These are phyloP conservation scores for Panopea generosa DNA, from an alignment of 2,888 invertebrate species.

Conservation along the genomic window DNA sequence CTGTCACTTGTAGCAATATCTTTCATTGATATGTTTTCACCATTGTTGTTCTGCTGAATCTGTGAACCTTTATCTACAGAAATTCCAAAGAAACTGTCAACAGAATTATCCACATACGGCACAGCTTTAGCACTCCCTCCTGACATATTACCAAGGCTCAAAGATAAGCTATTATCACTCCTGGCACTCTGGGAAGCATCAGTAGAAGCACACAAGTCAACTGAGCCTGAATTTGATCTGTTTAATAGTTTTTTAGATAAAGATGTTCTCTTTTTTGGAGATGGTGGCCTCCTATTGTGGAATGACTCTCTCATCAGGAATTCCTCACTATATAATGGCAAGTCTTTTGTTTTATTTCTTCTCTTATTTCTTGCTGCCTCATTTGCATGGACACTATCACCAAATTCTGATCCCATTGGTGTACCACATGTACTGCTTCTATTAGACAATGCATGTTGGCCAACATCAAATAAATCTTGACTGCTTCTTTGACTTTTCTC, in stretches of 20 bases:
- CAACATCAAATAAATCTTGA: not conserved
- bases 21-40: too few relatives aligned
- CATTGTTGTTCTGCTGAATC: too few relatives aligned
- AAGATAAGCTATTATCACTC: not conserved
- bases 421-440: slow-evolving; percentile 34
- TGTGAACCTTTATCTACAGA: too few relatives aligned
- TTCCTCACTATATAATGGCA: slow-evolving; percentile 36
- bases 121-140: not conserved
- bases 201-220: not conserved
- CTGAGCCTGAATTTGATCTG: slow-evolving; percentile 4
- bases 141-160: not conserved
- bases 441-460: slow-evolving; percentile 13
- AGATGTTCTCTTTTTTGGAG: slow-evolving; percentile 47
- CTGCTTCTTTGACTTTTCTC: not conserved
- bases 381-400: slow-evolving; percentile 13
- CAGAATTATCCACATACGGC: slow-evolving; percentile 31
- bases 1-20: too few relatives aligned
- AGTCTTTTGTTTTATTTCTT: slow-evolving; percentile 28
- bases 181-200: not conserved
- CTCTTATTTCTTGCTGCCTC: slow-evolving; percentile 47
- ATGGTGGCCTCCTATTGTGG: slow-evolving; percentile 51
- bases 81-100: slow-evolving; percentile 56
- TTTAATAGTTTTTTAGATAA: slow-evolving; percentile 40
- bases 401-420: slow-evolving; percentile 8
- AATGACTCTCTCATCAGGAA: slow-evolving; percentile 53